Base-by-base conservation (phyloP, 2,113 vertebrate species). In the Tor tambroides region DNA sequence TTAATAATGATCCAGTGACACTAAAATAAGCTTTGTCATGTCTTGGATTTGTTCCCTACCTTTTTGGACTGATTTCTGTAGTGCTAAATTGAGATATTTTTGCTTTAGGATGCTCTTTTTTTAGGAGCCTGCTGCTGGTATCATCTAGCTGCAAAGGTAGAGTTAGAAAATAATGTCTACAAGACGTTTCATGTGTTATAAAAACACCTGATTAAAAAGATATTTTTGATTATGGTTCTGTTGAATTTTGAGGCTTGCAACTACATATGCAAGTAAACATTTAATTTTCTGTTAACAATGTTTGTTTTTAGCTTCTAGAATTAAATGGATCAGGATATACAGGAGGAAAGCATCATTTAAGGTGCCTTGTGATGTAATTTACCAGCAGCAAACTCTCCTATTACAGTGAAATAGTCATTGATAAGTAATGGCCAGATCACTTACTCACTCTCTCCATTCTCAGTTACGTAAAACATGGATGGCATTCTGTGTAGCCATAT, bases 371-470 rank as follows among this genome's bases (percentile, higher is more conserved):
- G 19, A 67, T 83, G 3, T 32, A 7, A 43, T 43, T 63, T 80
- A 69, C 19, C 56, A 4, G 5, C 35, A 67, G 59, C 30, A 51
- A 46, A 32, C 43, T 71, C 63, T 83, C 81, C 5, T 10, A 65
- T 51, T 71, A 67, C 81, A 71, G 63, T 54, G 59, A 49, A 41
- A 9, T 6, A 32, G 80, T 83, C 26, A 69, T 83, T 51, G 17
- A 71, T n/a, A 83, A 69, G 3, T 67, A 71, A 69, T 69, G 63
- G 6, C 5, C 28, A 69, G 28, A 51, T 83, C 12, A 15, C 32
- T 71, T 49, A 65, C 79, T 6, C 26, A 12, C 4, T 49, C 61
- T 82, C 15, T 79, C 51, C 26, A 32, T 78, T 78, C 79, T 23
- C 7, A 35, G 32, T 80, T 61, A 80, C 2, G 21, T 38, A 11